Evolutionary conservation across 2,888 invertebrate genomes (phyloP).

Genomic region (Drosophila vallismaia): DNA sequence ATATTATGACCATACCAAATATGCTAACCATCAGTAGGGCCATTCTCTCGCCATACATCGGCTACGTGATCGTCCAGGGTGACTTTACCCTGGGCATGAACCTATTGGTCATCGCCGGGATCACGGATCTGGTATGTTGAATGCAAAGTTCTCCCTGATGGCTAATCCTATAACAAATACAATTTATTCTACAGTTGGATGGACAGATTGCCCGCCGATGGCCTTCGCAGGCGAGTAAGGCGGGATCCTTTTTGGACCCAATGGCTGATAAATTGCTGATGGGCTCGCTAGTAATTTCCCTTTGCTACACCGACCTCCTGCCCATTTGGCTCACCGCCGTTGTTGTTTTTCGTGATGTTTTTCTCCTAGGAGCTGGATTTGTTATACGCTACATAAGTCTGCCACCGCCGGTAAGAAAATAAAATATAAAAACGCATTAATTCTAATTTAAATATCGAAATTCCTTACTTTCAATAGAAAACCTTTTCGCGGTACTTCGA

Average conservation of each 20-base stretch:
- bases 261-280: conserved; percentile 98
- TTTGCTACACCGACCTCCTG: conserved; percentile 93
- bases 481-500: conserved; percentile 95
- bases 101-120: conserved; percentile 92
- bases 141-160: too few species aligned
- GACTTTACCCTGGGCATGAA: conserved; percentile 92
- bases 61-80: conserved; percentile 93
- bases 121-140: conserved; percentile 93
- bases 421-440: background rate
- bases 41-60: conserved; percentile 93
- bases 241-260: conserved; percentile 98
- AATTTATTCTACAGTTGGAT: conserved; percentile 88
- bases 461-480: conserved; percentile 86
- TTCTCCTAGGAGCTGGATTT: conserved; percentile 93
- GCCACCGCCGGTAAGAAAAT: conserved; percentile 90
- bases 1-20: conserved; percentile 97
- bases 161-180: too few species aligned
- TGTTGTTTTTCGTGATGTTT: conserved; percentile 92
- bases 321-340: conserved; percentile 92
- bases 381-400: conserved; percentile 95
- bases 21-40: conserved; percentile 94
- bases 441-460: too few species aligned
- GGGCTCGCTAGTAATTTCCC: conserved; percentile 93
- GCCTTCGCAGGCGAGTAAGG: conserved; percentile 94
- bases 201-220: conserved; percentile 98